Conservation (phyloP, 2,888 invertebrate genomes). For the Apamea monoglypha region DNA sequence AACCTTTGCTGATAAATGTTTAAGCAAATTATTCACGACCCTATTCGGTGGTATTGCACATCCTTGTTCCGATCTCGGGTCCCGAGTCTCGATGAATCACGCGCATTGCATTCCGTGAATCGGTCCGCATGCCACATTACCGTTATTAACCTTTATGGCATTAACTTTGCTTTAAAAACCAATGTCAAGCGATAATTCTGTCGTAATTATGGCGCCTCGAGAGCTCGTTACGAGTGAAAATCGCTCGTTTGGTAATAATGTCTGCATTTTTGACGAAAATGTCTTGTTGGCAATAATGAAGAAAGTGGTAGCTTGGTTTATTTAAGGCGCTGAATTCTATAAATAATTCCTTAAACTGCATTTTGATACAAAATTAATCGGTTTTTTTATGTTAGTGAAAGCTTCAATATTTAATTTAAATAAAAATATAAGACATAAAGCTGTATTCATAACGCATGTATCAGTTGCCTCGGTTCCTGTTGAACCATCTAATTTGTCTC, state of each 20-base stretch:
- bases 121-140: slow-evolving; percentile 77
- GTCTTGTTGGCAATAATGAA: slow-evolving; percentile 47
- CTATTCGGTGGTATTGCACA: slow-evolving; percentile 59
- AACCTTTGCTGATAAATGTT: slow-evolving; percentile 60
- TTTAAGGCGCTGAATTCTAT: slow-evolving; percentile 21
- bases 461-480: slow-evolving; percentile 4
- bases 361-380: slow-evolving; percentile 10
- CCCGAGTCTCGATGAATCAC: slow-evolving; percentile 76
- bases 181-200: slow-evolving; percentile 76
- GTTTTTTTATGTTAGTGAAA: slow-evolving; percentile 23
- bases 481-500: slow-evolving; percentile 55
- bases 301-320: slow-evolving; percentile 43
- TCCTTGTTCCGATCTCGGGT: slow-evolving; percentile 68
- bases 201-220: slow-evolving; percentile 76
- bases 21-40: slow-evolving; percentile 57
- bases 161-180: slow-evolving; percentile 78
- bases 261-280: slow-evolving; percentile 62
- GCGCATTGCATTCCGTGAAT: slow-evolving; percentile 79
- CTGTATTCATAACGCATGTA: slow-evolving; percentile 9
- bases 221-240: slow-evolving; percentile 73
- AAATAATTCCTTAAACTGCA: slow-evolving; percentile 33
- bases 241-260: slow-evolving; percentile 72
- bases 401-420: slow-evolving; percentile 12
- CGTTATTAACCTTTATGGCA: slow-evolving; percentile 81
- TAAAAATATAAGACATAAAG: not conserved